Evolutionary conservation across 2,113 vertebrate genomes (phyloP).

Genomic region (Miniopterus natalensis): DNA sequence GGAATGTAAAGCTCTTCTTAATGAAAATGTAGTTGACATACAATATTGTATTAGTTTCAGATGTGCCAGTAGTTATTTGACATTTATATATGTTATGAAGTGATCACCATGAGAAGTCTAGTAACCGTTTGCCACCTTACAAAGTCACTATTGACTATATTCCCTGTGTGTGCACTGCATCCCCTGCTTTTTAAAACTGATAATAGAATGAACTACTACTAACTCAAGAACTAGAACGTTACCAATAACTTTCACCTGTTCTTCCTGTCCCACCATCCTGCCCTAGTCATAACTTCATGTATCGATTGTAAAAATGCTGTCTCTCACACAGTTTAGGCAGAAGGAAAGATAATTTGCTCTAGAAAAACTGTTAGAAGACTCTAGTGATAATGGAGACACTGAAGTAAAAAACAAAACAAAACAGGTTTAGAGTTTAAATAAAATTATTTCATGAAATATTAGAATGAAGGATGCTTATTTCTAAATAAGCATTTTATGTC

Average conservation of each 20-base stretch:
- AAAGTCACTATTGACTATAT: not conserved
- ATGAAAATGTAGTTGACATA: not conserved
- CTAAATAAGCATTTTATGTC: not conserved
- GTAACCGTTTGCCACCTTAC: not conserved
- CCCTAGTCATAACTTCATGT: not conserved
- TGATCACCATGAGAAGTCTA: not conserved
- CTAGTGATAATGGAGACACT: not conserved
- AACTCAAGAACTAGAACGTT: not conserved
- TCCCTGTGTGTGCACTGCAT: not conserved
- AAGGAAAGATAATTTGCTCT: constrained; percentile 55
- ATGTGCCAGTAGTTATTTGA: not conserved
- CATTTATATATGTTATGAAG: not conserved
- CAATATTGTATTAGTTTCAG: not conserved
- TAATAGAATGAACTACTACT: not conserved
- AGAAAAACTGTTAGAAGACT: constrained; percentile 48
- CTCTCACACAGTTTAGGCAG: not conserved
- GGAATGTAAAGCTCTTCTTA: not conserved
- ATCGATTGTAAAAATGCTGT: constrained; percentile 52
- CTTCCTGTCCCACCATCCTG: not conserved
- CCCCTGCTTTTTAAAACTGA: not conserved
- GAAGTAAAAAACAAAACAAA: not conserved
- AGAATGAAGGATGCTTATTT: constrained; percentile 35
- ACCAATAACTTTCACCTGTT: not conserved
- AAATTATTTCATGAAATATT: constrained; percentile 26
- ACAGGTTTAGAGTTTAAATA: not conserved